phyloP scores from a whole-genome alignment of 2,888 invertebrate genomes.

The Steinernema hermaphroditum region DNA sequence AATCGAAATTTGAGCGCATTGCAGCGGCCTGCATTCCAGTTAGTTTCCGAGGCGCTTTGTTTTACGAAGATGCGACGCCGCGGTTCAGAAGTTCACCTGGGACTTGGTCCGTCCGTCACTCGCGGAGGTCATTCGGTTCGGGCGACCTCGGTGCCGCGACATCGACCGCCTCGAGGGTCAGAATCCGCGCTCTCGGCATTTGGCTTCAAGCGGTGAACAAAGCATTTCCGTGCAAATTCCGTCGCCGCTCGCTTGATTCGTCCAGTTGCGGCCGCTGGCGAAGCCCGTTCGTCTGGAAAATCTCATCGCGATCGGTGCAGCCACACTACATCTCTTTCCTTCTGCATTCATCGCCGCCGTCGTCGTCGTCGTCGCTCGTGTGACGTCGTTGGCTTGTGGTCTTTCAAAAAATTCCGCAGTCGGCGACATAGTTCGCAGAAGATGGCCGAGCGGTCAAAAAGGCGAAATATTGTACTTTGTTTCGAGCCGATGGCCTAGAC shows the following conservation, averaged over 20 bases:
- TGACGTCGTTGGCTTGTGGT: conserved; percentile 28
- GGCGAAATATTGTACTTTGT: conserved; percentile 26
- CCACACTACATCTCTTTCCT: conserved; percentile 15
- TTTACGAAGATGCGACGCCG: background rate
- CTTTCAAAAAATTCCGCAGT: conserved; percentile 17
- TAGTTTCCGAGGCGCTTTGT: conserved; percentile 1
- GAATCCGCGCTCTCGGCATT: no score
- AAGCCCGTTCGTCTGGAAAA: conserved; percentile 22
- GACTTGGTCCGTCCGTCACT: background rate
- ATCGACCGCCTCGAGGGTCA: no score
- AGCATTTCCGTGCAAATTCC: no score
- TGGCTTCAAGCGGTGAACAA: no score
- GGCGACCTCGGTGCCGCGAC: background rate
- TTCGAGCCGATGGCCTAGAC: conserved; percentile 9
- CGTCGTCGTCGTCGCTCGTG: conserved; percentile 15
- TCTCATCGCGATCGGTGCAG: conserved; percentile 10
- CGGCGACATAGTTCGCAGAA: conserved; percentile 19
- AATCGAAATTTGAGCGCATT: conserved; percentile 3
- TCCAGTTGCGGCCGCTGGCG: background rate
- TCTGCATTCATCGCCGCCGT: background rate
- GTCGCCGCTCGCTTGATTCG: background rate
- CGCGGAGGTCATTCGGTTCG: conserved; percentile 18
- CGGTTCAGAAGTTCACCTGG: background rate
- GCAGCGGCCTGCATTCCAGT: background rate
- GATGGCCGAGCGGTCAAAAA: conserved; percentile 17